Base-by-base conservation (phyloP, 1,140 invertebrate species). In the Physella acuta region DNA sequence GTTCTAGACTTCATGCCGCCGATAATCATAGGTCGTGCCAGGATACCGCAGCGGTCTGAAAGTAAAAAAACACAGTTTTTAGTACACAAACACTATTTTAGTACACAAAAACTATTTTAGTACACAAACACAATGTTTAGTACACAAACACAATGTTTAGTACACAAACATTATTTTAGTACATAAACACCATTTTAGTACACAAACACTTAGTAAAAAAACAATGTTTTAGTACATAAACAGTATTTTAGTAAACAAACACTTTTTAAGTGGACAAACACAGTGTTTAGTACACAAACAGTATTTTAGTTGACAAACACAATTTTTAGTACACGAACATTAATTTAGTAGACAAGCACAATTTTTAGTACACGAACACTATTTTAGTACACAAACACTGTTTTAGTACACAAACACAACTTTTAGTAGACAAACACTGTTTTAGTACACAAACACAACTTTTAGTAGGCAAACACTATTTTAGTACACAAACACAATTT, bases 21-120 rank as follows among this genome's bases (percentile, higher is more conserved):
- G 36, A 76, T 72, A 30, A 76, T 76, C 53, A 74, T 44, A 0
- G 75, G 66, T 0, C 39, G 60, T 5, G 71, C 58, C 52, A 73
- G 65, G 17, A 74, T 65, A 28, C 75, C 75, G 52, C 75, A 76
- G 11, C 70, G 69, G 0, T 75, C 75, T 76, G 75, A 30, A 69
- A 66, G 5, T 33, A 52, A n/a, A 55, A 16, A 26, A 55, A 44
- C 39, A 44, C 39, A 44, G 20, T n/a, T 20, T 11, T 44, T 44
- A 44, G 39, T 11, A 11, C 20, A 44, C 39, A 44, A 44, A 44
- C 39, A 44, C 39, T 11, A 44, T 20, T 11, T 44, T 44, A 44
- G 39, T 11, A 11, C 20, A 44, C 39, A 44, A 44, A 44, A 11
- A 44, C 39, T 11, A 44, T 11, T 44, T 44, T 11, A 20, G 20